Percentiles rank a stretch among this genome's conserved stretches.
phyloP scores from a whole-genome alignment of 2,113 vertebrate genomes.

The Eolophus roseicapilla region DNA sequence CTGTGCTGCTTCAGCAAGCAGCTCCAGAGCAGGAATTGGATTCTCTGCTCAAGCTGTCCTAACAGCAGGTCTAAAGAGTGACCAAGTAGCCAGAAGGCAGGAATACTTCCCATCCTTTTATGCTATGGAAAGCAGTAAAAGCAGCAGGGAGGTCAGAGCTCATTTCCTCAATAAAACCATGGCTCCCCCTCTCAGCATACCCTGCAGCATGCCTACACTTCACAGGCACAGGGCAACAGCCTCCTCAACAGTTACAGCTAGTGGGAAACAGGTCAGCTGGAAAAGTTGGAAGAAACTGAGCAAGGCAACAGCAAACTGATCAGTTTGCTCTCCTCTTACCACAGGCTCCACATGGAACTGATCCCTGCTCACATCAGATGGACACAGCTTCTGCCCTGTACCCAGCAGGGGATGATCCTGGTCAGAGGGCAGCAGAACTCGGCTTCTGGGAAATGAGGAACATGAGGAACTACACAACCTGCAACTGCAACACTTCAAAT shows the following conservation, averaged over 20 bases:
- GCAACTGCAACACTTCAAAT: not conserved
- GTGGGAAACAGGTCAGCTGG: not conserved
- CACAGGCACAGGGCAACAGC: not conserved
- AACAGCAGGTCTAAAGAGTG: not conserved
- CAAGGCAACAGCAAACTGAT: not conserved
- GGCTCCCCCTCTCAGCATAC: not conserved
- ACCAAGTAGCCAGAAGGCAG: not conserved
- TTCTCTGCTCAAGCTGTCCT: not conserved
- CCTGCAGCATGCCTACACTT: not conserved
- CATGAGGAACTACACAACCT: rapidly evolving
- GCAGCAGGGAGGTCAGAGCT: not conserved
- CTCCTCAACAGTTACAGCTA: rapidly evolving
- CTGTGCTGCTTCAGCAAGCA: not conserved
- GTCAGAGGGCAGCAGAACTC: not conserved
- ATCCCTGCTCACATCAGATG: rapidly evolving
- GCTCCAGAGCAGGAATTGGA: not conserved
- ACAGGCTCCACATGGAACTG: rapidly evolving
- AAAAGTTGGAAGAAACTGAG: not conserved
- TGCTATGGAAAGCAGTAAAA: not conserved
- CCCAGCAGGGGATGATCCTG: not conserved
- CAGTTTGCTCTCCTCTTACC: not conserved
- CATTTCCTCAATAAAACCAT: not conserved
- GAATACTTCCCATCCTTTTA: not conserved
- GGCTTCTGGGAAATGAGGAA: not conserved
- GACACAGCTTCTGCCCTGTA: rapidly evolving